Base-by-base conservation (phyloP, 2,113 vertebrate species). In the Periophthalmodon schlosseri region DNA sequence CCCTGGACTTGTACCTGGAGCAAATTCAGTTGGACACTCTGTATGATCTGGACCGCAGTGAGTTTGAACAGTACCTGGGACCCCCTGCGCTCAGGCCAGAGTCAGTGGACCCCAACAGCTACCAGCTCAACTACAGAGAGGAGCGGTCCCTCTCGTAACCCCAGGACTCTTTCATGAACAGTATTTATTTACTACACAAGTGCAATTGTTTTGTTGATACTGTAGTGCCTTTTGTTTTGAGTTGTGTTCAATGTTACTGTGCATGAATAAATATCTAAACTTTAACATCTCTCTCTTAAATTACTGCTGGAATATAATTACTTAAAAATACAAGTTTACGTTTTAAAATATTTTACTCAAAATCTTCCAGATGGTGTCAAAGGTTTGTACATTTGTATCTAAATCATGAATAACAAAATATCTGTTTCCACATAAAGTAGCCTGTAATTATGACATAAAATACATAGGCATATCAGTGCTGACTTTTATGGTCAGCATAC, bases 1-100 rank as follows among this genome's bases (percentile, higher is more conserved):
- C 93, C 1, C 72, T 93, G 66, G 94, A 94, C 61, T 88, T 91
- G 60, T 94, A 89, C 79, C 84, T 95, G 64, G 96, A 97, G 68
- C 94, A 88, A 84, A 93, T 94, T 46, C 92, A 93, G 47, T 81
- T 94, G 52, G 96, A 98, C 88, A 95, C 95, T 78, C 90, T 99
- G 70, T 94, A 95, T 57, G 97, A 97, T 69, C 92, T 98, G 85
- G 97, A 99, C 82, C 95, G 95, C 89, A 95, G 93, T 21, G 97
- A 99, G 84, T 98, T 99, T 56, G 96, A 99, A 86, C 96, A 98
- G 86, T 98, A 98, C 77, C 92, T 99, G 85, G 93, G 94, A 65
- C 96, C 96, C 3, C 85, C 82, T 0, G 54, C 72, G 60, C 77
- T 58, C 91, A 88, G 86, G 77, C 77, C 93, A 0, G 95, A 96